Evolutionary conservation across 2,113 vertebrate genomes (phyloP), one percentile per base, ranked within the genome.

Genomic region (Daphoenositta chrysoptera): DNA sequence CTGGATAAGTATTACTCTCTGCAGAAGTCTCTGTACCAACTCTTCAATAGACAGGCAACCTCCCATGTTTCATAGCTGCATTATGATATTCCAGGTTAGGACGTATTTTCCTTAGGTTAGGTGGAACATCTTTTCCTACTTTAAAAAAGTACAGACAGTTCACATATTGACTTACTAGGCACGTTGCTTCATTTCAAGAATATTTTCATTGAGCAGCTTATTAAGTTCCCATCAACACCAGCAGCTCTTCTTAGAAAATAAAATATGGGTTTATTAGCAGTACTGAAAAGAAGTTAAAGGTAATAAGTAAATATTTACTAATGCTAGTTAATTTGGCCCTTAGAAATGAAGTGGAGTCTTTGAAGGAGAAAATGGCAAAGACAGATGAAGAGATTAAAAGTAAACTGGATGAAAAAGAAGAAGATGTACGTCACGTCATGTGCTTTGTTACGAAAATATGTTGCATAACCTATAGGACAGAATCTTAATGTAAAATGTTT

Each of bases 341-440:
- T 92, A 99, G 99, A 76, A 96, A 97, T 86, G 98, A 99, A 92
- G 28, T 99, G 17, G 90, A 97, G 42, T 96, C 95, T 58, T 51
- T 98, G 80, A 98, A 96, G 95, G 95, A 96, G 92, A 96, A 97
- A 96, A 91, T 99, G 77, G 96, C 98, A 64, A 96, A 95, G 83
- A 97, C 98, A 89, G 94, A 60, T 95, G 93, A 98, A 96, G 98
- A 99, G 83, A 95, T 95, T 57, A 95, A 98, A 92, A 98, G 50
- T 65, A 95, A 98, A 96, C 96, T 98, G 96, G 98, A 98, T 89
- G 97, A 98, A 95, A 97, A 95, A 80, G 98, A 99, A 94, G 97
- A 98, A 97, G 98, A 97, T 61, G 99, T 99, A 98, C 82, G 98
- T 47, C 35, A 57, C 16, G 24, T 69, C 54, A 28, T 68, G 27